A percentile compares a stretch with the other conserved stretches of the same genome.
Conservation (phyloP, 2,888 invertebrate genomes). For the Lasiommata megera region DNA sequence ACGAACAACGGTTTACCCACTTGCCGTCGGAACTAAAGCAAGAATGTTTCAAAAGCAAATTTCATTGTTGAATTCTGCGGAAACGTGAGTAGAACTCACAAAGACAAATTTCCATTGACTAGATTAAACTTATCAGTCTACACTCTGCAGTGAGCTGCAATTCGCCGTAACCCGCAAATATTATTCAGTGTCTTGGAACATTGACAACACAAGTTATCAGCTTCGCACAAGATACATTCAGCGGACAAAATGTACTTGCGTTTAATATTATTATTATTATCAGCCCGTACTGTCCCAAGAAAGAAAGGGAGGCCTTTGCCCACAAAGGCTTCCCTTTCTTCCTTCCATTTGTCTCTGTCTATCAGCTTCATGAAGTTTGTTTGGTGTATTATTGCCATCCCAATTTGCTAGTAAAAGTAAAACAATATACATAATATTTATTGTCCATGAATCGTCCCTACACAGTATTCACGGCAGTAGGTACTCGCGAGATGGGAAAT, state of each 20-base stretch:
- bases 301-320: too few species aligned
- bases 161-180: constrained; percentile 44
- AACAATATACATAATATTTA: too few species aligned
- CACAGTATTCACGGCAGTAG: background rate
- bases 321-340: too few species aligned
- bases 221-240: too few species aligned
- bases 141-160: constrained; percentile 54
- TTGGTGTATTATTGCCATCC: constrained; percentile 31
- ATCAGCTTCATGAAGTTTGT: too few species aligned
- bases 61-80: constrained; percentile 63
- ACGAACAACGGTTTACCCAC: constrained; percentile 21
- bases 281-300: too few species aligned
- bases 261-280: too few species aligned
- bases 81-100: constrained; percentile 67
- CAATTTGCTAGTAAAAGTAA: too few species aligned
- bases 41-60: constrained; percentile 62
- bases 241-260: too few species aligned
- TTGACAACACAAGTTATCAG: constrained; percentile 18
- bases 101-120: constrained; percentile 73
- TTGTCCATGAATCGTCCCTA: too few species aligned
- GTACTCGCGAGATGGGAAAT: constrained; percentile 3
- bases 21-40: constrained; percentile 31
- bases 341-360: too few species aligned
- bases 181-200: constrained; percentile 16
- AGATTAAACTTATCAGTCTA: constrained; percentile 71